Conservation (phyloP, 2,113 vertebrate genomes). For the Syngnathus floridae region DNA sequence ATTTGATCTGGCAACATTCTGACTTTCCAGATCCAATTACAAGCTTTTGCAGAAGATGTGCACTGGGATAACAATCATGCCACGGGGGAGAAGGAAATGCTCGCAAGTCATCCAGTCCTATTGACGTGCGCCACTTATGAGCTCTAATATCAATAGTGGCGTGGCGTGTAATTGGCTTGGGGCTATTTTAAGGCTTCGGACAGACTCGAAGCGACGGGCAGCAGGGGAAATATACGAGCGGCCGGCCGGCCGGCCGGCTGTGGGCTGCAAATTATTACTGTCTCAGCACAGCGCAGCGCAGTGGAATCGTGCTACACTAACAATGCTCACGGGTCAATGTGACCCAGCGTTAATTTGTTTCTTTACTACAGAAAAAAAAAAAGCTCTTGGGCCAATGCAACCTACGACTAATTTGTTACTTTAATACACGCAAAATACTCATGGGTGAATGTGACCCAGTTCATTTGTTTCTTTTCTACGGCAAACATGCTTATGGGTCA, state of each 20-base stretch:
- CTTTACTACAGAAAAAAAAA: neutral
- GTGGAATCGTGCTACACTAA: neutral
- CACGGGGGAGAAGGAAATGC: neutral
- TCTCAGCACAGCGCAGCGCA: neutral
- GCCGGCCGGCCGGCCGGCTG: slow-evolving; percentile 7
- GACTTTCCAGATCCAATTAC: neutral
- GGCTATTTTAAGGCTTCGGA: slow-evolving; percentile 61
- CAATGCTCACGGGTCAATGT: neutral
- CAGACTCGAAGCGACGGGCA: slow-evolving; percentile 42
- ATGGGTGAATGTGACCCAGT: too few relatives aligned
- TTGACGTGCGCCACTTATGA: slow-evolving; percentile 31
- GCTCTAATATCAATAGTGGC: slow-evolving; percentile 42
- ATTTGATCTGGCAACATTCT: neutral
- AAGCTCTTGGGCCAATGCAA: neutral
- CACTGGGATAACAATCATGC: neutral
- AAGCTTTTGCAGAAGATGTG: neutral
- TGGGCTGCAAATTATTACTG: slow-evolving; percentile 5
- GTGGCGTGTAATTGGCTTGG: slow-evolving; percentile 34
- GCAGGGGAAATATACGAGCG: slow-evolving; percentile 45
- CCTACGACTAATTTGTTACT: neutral
- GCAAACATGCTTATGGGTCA: neutral
- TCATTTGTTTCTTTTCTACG: neutral
- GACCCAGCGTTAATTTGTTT: neutral
- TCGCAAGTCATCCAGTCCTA: slow-evolving; percentile 30
- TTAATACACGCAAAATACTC: neutral